Percentiles rank a stretch among this genome's conserved stretches.
Conservation (phyloP, 2,113 vertebrate species). For the Sialia sialis region DNA sequence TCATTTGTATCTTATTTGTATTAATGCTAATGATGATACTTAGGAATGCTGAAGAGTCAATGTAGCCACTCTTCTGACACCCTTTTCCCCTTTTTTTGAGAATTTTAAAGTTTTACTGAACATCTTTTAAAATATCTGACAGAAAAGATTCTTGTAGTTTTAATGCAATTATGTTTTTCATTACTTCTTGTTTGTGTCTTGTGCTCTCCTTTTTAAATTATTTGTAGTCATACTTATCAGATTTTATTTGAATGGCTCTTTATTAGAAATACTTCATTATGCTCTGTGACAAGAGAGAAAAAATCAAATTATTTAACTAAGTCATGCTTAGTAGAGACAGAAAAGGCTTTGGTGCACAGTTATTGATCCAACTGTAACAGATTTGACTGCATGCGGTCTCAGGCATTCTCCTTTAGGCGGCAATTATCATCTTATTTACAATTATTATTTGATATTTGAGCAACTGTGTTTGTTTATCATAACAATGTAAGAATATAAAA, state of each 20-base stretch:
- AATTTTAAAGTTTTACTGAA: background rate
- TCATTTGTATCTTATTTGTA: background rate
- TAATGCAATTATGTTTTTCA: background rate
- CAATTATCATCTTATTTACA: constrained; percentile 5
- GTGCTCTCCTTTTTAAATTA: background rate
- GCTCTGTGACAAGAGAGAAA: background rate
- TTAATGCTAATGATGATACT: background rate
- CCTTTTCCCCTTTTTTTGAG: background rate
- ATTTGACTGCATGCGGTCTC: background rate
- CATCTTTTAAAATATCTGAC: background rate
- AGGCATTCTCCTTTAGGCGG: background rate
- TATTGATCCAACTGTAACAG: constrained; percentile 24
- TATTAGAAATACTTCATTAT: background rate
- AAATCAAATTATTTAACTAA: constrained; percentile 20
- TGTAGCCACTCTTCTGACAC: background rate
- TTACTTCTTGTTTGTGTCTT: background rate
- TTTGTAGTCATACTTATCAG: background rate
- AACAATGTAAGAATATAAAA: background rate
- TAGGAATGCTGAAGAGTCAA: background rate
- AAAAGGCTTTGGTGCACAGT: background rate
- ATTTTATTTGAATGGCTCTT: constrained; percentile 21
- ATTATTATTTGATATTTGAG: background rate
- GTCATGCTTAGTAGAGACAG: background rate
- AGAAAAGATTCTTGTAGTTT: background rate
- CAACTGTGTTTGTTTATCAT: background rate